These are phyloP conservation scores for Desmodus rotundus DNA, from an alignment of 2,113 vertebrate genomes.

Conservation along the genomic window DNA sequence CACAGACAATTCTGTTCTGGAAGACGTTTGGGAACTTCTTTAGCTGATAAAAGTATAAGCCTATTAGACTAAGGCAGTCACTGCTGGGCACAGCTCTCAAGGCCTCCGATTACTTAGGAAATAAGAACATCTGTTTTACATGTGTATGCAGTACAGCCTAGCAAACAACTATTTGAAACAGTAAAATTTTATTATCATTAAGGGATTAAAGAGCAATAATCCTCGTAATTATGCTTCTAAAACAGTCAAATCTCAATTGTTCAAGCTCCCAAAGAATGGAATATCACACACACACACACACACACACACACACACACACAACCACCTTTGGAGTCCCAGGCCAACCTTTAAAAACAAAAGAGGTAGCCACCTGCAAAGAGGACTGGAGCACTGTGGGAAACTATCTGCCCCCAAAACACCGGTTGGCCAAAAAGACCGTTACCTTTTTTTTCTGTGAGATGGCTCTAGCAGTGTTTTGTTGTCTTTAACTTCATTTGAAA, in stretches of 20 bases:
- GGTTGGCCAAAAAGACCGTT: too few relatives aligned
- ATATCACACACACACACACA: neutral
- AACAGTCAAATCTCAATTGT: neutral
- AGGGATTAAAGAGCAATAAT: conserved; percentile 16
- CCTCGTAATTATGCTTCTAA: neutral
- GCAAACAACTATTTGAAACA: neutral
- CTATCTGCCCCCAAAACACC: neutral
- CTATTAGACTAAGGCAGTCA: conserved; percentile 32
- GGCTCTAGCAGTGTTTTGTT: too few relatives aligned
- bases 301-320: too few relatives aligned
- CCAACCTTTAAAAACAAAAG: neutral
- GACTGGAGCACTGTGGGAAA: neutral
- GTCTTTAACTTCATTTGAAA: too few relatives aligned
- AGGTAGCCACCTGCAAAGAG: neutral
- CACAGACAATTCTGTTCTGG: conserved; percentile 38
- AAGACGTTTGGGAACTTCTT: conserved; percentile 52
- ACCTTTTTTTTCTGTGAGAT: too few relatives aligned
- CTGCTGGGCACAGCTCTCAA: neutral
- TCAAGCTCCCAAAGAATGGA: conserved; percentile 2
- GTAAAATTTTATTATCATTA: neutral
- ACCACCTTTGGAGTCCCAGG: neutral
- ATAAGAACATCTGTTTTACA: neutral
- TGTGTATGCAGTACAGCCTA: neutral
- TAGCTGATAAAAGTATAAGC: conserved; percentile 66
- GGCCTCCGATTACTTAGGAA: conserved; percentile 33